A percentile compares a stretch with the other conserved stretches of the same genome.
Evolutionary conservation across 2,888 invertebrate genomes (phyloP).

Genomic region (Drosophila meridiana): DNA sequence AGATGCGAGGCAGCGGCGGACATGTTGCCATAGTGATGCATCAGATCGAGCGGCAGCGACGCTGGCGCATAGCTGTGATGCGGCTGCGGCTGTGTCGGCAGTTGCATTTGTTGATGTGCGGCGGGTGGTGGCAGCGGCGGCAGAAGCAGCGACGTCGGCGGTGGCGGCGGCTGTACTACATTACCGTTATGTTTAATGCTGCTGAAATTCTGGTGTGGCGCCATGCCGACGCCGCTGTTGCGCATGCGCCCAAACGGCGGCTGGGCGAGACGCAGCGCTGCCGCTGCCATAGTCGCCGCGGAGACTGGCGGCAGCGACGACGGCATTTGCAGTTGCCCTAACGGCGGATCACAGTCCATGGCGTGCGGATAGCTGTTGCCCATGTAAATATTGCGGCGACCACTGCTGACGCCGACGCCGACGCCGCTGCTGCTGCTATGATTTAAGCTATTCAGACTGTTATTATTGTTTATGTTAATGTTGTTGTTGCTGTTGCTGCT

Average conservation of each 20-base stretch:
- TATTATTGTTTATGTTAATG: slow-evolving; percentile 58
- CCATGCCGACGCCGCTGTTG: slow-evolving; percentile 26
- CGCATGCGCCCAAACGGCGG: slow-evolving; percentile 59
- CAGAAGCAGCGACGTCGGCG: slow-evolving; percentile 42
- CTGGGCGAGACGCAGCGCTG: slow-evolving; percentile 40
- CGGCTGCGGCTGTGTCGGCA: slow-evolving; percentile 51
- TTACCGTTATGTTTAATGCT: slow-evolving; percentile 67
- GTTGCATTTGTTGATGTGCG: slow-evolving; percentile 56
- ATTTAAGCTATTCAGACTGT: slow-evolving; percentile 78
- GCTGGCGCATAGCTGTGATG: slow-evolving; percentile 83
- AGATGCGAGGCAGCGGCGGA: slow-evolving; percentile 83
- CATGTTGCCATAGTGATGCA: slow-evolving; percentile 75
- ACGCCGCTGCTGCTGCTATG: slow-evolving; percentile 57
- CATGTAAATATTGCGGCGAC: slow-evolving; percentile 58
- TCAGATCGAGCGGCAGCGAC: slow-evolving; percentile 84
- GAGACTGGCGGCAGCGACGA: slow-evolving; percentile 51
- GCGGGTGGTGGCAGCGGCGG: slow-evolving; percentile 53
- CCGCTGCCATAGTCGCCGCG: slow-evolving; percentile 38
- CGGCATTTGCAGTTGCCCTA: slow-evolving; percentile 76
- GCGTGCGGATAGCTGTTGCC: slow-evolving; percentile 85
- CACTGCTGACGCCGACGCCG: slow-evolving; percentile 58
- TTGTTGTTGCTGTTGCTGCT: slow-evolving; percentile 34
- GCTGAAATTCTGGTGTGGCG: slow-evolving; percentile 41
- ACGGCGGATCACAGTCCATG: slow-evolving; percentile 92
- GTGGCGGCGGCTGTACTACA: slow-evolving; percentile 47